phyloP scores from a whole-genome alignment of 2,888 invertebrate species.

The Elegia similella region DNA sequence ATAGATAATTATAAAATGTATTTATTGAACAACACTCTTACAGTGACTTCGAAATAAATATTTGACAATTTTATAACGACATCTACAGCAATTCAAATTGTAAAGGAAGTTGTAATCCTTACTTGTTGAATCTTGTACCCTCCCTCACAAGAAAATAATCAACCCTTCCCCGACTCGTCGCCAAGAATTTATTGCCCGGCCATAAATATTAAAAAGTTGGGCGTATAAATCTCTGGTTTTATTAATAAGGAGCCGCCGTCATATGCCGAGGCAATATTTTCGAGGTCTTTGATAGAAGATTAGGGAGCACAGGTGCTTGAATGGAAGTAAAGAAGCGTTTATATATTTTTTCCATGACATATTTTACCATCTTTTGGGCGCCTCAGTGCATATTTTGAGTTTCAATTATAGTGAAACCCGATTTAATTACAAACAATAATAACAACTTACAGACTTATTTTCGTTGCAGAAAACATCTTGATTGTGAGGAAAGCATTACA shows the following conservation, averaged over 20 bases:
- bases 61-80: not conserved
- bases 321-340: not conserved
- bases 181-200: slow-evolving; percentile 71
- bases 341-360: not conserved
- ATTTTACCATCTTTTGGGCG: not conserved
- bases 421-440: no score
- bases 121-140: slow-evolving; percentile 66
- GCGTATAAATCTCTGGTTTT: slow-evolving; percentile 70
- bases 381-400: no score
- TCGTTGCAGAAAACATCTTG: no score
- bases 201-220: slow-evolving; percentile 80
- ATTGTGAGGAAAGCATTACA: no score
- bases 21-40: no score
- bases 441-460: no score
- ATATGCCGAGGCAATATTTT: slow-evolving; percentile 53
- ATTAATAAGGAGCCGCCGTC: slow-evolving; percentile 62
- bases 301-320: slow-evolving; percentile 23
- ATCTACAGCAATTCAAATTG: not conserved
- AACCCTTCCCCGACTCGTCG: slow-evolving; percentile 71
- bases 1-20: no score
- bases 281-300: slow-evolving; percentile 28
- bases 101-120: slow-evolving; percentile 36
- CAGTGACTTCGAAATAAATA: no score
- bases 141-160: slow-evolving; percentile 64
- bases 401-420: no score